Conservation (phyloP, 2,797 vertebrate genomes). For the Anas flavirostris region DNA sequence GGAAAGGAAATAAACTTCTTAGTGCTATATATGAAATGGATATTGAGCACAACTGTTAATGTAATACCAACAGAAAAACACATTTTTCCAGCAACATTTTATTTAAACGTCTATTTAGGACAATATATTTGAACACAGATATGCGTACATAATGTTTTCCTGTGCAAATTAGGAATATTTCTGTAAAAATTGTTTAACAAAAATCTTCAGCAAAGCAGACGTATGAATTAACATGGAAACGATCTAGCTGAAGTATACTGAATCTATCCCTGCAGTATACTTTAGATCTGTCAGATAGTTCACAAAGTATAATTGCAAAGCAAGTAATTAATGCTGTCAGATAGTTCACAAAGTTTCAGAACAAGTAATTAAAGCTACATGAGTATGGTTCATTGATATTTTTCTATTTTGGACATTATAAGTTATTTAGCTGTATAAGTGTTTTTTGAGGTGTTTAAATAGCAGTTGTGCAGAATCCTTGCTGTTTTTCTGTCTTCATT, state of each 20-base stretch:
- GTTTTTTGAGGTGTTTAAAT: neutral
- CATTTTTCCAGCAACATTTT: neutral
- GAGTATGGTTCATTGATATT: neutral
- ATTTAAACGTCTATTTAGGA: neutral
- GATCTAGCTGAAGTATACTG: neutral
- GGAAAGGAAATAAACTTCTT: neutral
- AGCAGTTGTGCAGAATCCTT: neutral
- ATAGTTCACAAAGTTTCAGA: neutral
- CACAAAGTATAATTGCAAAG: neutral
- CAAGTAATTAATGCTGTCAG: neutral
- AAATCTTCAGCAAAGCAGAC: neutral
- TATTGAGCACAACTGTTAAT: neutral
- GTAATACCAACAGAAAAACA: neutral
- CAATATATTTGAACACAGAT: neutral
- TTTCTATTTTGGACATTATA: neutral
- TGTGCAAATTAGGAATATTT: neutral
- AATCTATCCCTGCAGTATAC: neutral
- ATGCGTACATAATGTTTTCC: neutral
- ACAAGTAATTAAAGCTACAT: neutral
- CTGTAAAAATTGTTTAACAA: neutral
- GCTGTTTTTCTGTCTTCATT: neutral
- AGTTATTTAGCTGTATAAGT: neutral
- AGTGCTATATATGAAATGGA: neutral
- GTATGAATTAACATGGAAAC: neutral
- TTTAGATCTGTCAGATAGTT: neutral